Conservation (phyloP, 2,888 invertebrate genomes). For the Osedax fenrisi region DNA sequence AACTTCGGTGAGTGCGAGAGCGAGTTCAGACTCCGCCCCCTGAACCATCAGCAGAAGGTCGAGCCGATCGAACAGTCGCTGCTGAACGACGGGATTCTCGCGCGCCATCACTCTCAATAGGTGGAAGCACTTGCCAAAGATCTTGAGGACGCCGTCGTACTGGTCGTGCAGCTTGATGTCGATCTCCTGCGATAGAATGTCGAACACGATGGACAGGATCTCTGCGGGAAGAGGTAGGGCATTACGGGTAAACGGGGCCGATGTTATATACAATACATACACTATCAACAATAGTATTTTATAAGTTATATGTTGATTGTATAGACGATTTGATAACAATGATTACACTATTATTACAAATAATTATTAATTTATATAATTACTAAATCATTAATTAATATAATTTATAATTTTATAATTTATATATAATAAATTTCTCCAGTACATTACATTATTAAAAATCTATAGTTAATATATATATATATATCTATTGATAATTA, state of each 20-base stretch:
- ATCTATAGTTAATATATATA: too few relatives aligned
- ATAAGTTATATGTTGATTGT: constrained; percentile 33
- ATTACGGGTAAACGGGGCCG: neutral
- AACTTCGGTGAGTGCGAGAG: constrained; percentile 42
- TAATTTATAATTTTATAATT: too few relatives aligned
- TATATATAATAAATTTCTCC: too few relatives aligned
- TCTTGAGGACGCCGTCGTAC: constrained; percentile 41
- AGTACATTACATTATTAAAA: too few relatives aligned
- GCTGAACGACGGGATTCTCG: constrained; percentile 44
- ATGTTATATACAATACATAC: neutral
- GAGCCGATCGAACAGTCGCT: constrained; percentile 45
- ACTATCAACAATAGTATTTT: neutral
- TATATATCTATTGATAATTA: too few relatives aligned
- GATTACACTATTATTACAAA: too few relatives aligned
- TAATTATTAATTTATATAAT: too few relatives aligned
- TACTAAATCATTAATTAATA: too few relatives aligned
- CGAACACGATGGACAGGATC: constrained; percentile 44
- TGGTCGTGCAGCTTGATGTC: constrained; percentile 46
- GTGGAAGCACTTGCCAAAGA: constrained; percentile 44
- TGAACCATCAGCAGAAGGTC: constrained; percentile 44
- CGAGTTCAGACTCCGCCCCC: constrained; percentile 44
- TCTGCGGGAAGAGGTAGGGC: constrained; percentile 36
- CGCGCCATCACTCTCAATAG: constrained; percentile 42
- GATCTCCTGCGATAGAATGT: constrained; percentile 45
- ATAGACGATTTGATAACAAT: too few relatives aligned